Evolutionary conservation across 2,797 vertebrate species (phyloP).

Genomic region (Esox lucius): DNA sequence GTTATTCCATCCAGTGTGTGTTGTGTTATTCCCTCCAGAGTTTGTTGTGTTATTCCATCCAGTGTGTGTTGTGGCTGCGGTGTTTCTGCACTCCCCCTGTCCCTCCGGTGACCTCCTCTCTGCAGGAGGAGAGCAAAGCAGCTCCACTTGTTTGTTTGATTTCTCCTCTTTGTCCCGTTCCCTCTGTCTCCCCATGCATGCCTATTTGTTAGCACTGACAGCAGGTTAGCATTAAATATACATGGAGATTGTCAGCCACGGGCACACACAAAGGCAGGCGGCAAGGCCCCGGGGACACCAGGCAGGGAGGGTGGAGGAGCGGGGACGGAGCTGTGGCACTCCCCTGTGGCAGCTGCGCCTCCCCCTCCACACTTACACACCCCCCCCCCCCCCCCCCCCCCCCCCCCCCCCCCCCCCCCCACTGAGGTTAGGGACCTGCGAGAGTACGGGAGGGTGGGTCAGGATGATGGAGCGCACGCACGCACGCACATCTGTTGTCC

Average conservation of each 20-base stretch:
- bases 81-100: constrained; percentile 27
- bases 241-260: constrained; percentile 81
- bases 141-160: constrained; percentile 68
- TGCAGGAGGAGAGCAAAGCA: constrained; percentile 57
- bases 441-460: constrained; percentile 3
- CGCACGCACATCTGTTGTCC: constrained; percentile 70
- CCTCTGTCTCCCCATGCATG: constrained; percentile 68
- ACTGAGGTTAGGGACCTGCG: constrained; percentile 27
- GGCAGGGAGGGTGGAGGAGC: constrained; percentile 51
- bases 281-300: constrained; percentile 61
- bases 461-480: constrained; percentile 24
- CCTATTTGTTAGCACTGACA: constrained; percentile 85
- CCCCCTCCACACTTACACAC: constrained; percentile 24
- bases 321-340: constrained; percentile 30
- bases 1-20: too few species aligned
- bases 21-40: too few species aligned
- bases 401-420: constrained; percentile 13
- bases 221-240: constrained; percentile 87
- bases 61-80: neutral
- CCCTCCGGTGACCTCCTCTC: constrained; percentile 59
- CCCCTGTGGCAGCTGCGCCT: constrained; percentile 47
- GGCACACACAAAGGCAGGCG: constrained; percentile 76
- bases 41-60: neutral
- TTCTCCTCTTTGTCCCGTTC: constrained; percentile 48
- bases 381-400: neutral